Evolutionary conservation across 2,888 invertebrate species (phyloP), one percentile per base, ranked within the genome.

Genomic region (Phortica okadai): DNA sequence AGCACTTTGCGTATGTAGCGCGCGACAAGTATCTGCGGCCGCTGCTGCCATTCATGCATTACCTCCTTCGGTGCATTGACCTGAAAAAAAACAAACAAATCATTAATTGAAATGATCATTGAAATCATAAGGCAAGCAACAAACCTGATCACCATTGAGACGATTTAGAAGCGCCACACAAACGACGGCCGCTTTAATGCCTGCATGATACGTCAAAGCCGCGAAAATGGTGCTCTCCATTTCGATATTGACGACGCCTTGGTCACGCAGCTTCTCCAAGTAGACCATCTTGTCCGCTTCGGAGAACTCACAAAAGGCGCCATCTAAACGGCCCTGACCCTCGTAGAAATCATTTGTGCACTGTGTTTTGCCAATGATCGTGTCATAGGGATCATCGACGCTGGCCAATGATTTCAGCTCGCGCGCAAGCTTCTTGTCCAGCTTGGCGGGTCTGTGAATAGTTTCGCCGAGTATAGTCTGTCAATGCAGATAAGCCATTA

Each of bases 261-360:
- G 92, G 79, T 94, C 93, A 80, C 95, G 94, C 79, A 98, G 90
- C 82, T 94, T 93, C 82, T 94, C 94, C 84, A 99, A 92, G 90
- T 97, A 99, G 70, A 95, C 95, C 94, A 97, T 94, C 92, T 98
- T 98, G 81, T 99, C 98, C n/a, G 93, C 92, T 89, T 97, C 96
- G 2, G 94, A 94, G 92, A 97, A 98, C 86, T 98, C 97, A 91
- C 99, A 99, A 92, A 99, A 98, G 5, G 98, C 98, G 1, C 99
- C 99, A 91, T 99, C 99, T 82, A 98, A 92, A 62, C 99, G 94
- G 21, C 97, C 98, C 92, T 99, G 99, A 45, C 98, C 98, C 94
- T 99, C 99, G 91, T 99, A 99, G 91, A 99, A 99, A 91, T 99
- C 99, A 89, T 97, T 96, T 10, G 99, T 97, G 92, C 99, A 98